A percentile compares a stretch with the other conserved stretches of the same genome.
phyloP scores from a whole-genome alignment of 2,113 vertebrate species.

The Dasyornis broadbenti region DNA sequence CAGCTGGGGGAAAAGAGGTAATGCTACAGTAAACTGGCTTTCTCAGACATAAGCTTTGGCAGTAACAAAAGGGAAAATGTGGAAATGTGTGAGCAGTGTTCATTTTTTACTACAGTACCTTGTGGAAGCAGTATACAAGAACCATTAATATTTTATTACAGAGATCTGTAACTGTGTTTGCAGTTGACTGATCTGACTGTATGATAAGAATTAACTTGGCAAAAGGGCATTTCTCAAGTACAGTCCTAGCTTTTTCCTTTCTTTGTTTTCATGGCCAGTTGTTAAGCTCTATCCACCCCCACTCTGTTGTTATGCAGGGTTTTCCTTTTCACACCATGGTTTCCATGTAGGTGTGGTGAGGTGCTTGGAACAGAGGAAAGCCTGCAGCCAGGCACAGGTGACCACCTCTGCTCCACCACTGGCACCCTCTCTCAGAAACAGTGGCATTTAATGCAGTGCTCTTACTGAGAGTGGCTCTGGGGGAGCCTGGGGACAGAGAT shows the following conservation, averaged over 20 bases:
- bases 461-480: background rate
- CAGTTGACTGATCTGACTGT: background rate
- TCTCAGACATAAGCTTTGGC: background rate
- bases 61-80: background rate
- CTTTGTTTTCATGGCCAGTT: background rate
- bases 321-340: background rate
- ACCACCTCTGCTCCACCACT: background rate
- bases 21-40: background rate
- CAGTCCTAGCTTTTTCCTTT: background rate
- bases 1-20: background rate
- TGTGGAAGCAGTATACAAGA: background rate
- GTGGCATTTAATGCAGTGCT: background rate
- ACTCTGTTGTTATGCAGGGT: background rate
- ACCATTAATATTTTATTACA: conserved; percentile 18
- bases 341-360: background rate
- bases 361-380: background rate
- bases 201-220: background rate
- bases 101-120: background rate
- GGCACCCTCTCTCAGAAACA: fast-evolving
- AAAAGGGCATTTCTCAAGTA: background rate
- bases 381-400: background rate
- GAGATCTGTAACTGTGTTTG: background rate
- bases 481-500: background rate
- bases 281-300: background rate
- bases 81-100: background rate